Evolutionary conservation across 1,140 invertebrate species (phyloP), one percentile per base, ranked within the genome.

Genomic region (Littorina saxatilis): DNA sequence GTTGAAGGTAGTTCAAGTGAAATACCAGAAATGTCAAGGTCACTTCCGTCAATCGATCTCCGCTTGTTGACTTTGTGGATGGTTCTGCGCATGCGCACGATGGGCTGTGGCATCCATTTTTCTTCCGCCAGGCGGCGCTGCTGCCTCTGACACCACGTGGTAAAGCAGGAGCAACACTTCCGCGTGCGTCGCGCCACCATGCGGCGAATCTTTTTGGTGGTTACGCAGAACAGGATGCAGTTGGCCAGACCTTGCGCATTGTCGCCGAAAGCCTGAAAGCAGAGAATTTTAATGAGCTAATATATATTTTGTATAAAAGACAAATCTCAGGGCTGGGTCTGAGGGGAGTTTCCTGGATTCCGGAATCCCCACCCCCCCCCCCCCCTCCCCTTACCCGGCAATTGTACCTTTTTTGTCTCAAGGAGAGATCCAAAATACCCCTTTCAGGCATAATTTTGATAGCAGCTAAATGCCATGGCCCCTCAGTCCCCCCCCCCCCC

Each of bases 181-280:
- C 75, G 47, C 4, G 72, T 29, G 15, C 40, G n/a, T 5, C 74
- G 81, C 23, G 27, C 40, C 68, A 88, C 27, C 43, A 72, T 73
- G 27, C 35, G 70, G 29, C 84, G 79, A 29, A 88, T 84, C 55
- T 83, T 81, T 61, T 74, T 83, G 3, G 85, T 85, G n/a, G 82
- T 75, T 15, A 85, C 20, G 70, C 83, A 87, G 68, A 89, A 86
- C 27, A 87, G 81, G 15, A 87, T 61, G 4, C 50, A 84, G 79
- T 89, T 89, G 52, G 79, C 83, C 2, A 89, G 68, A 15, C 86
- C 87, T 40, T 88, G 87, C 23, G 82, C 63, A 55, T 88, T 86
- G 73, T 89, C 86, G 1, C 87, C 85, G 17, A 87, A 61, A 20
- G 81, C 88, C 88, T 89, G 83, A 7, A 80, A 80, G 68, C 73